Evolutionary conservation across 2,888 invertebrate species (phyloP).

Genomic region (Drosophila mimica): DNA sequence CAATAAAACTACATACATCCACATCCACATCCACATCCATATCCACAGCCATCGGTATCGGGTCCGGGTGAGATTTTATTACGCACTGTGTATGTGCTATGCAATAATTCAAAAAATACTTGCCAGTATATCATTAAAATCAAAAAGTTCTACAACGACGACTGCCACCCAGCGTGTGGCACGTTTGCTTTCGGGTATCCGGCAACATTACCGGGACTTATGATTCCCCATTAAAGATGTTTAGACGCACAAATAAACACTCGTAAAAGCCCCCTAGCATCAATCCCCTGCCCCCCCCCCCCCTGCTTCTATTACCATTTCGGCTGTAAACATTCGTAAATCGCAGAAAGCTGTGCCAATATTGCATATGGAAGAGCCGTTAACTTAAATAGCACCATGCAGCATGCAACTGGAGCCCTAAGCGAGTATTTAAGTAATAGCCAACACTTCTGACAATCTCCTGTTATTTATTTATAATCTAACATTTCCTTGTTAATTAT

Average conservation of each 20-base stretch:
- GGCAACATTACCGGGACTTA: constrained; percentile 40
- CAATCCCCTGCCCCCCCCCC: constrained; percentile 5
- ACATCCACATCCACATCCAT: background rate
- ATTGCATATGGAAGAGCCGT: constrained; percentile 5
- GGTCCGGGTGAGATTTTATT: constrained; percentile 64
- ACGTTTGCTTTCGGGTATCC: constrained; percentile 34
- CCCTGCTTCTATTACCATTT: constrained; percentile 23
- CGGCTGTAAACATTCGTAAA: constrained; percentile 51
- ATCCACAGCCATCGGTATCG: constrained; percentile 21
- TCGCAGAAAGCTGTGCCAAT: constrained; percentile 31
- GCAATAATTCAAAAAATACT: constrained; percentile 80
- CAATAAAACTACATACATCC: constrained; percentile 65
- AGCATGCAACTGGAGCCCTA: background rate
- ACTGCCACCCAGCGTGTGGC: constrained; percentile 68
- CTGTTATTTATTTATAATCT: too few species aligned
- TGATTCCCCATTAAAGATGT: constrained; percentile 72
- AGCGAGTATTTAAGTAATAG: background rate
- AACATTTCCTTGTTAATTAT: background rate
- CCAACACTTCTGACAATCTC: background rate
- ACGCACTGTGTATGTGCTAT: constrained; percentile 47
- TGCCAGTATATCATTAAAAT: constrained; percentile 76
- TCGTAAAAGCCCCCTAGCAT: constrained; percentile 46
- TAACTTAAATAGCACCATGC: background rate
- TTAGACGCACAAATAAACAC: constrained; percentile 79
- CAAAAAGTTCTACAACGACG: constrained; percentile 56